Evolutionary conservation across 2,113 vertebrate genomes (phyloP).

Genomic region (Lepus timidus): DNA sequence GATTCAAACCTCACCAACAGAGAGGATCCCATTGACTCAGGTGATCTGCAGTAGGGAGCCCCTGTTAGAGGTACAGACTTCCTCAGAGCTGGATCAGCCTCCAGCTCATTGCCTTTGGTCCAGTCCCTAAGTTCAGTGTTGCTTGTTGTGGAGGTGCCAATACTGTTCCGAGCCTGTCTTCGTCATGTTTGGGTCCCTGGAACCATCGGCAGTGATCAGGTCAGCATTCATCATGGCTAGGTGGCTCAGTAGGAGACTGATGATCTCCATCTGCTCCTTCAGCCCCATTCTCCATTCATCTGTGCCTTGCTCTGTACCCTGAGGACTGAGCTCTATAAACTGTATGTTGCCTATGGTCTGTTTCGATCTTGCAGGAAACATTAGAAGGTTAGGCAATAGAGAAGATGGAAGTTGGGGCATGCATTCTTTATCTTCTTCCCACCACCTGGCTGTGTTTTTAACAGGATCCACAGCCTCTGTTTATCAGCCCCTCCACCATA

Average conservation of each 20-base stretch:
- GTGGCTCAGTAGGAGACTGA: background rate
- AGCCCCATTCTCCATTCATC: slow-evolving; percentile 17
- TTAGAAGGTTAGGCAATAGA: background rate
- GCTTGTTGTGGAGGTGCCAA: too few species aligned
- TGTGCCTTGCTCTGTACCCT: background rate
- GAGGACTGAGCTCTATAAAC: background rate
- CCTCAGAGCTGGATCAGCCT: background rate
- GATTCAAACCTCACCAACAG: background rate
- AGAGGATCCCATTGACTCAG: background rate
- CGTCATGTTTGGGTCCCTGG: background rate
- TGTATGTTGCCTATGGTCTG: background rate
- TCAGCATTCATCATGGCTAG: background rate
- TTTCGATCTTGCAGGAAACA: background rate
- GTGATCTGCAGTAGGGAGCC: background rate
- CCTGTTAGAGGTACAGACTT: background rate
- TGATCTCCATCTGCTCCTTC: background rate
- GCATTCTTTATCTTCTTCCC: background rate
- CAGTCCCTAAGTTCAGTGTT: background rate
- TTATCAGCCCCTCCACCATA: background rate
- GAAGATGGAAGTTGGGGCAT: background rate
- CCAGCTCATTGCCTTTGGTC: background rate
- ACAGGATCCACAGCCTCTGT: background rate
- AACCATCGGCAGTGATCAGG: background rate
- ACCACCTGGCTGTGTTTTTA: background rate
- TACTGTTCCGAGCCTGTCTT: too few species aligned